phyloP scores from a whole-genome alignment of 2,888 invertebrate genomes.

The Bruchidius siliquastri region DNA sequence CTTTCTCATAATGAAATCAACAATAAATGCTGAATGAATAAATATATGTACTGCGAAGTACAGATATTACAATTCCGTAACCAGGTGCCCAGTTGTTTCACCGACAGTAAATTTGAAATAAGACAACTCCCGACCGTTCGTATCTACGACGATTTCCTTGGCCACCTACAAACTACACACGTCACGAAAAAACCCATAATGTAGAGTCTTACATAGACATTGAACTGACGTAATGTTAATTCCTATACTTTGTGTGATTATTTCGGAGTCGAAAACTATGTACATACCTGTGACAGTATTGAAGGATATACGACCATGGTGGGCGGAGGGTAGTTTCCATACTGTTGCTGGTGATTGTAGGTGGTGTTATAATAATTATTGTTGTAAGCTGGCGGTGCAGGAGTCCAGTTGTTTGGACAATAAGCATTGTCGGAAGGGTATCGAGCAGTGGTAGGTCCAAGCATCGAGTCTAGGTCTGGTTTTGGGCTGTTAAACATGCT shows the following conservation, averaged over 20 bases:
- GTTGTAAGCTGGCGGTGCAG: constrained; percentile 44
- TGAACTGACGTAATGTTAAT: no score
- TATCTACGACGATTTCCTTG: no score
- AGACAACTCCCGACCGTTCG: no score
- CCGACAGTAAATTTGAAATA: no score
- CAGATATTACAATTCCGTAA: no score
- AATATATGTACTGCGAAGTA: no score
- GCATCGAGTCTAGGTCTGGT: constrained; percentile 38
- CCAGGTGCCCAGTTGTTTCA: no score
- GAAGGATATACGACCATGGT: constrained; percentile 68
- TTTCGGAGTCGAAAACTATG: not conserved
- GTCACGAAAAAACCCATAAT: no score
- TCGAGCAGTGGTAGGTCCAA: constrained; percentile 30
- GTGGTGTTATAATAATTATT: constrained; percentile 62
- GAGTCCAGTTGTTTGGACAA: constrained; percentile 56
- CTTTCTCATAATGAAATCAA: no score
- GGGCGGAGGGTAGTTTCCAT: constrained; percentile 56
- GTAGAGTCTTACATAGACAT: constrained; percentile 58
- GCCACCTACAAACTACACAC: no score
- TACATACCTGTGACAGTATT: constrained; percentile 42
- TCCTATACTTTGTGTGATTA: constrained; percentile 36
- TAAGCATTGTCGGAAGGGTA: constrained; percentile 50
- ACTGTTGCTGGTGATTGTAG: constrained; percentile 55
- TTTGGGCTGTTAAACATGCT: constrained; percentile 35
- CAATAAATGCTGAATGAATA: no score